Conservation (phyloP, 2,113 vertebrate genomes). For the Danio rerio region GRCz12tu NC_133197.1:20905501-20906000, state of each 20-base stretch:
- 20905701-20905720: constrained; percentile 27
- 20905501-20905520: too few species aligned
- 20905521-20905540: too few species aligned
- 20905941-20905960: not conserved
- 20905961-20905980: not conserved
- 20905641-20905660: constrained; percentile 33
- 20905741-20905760: constrained; percentile 42
- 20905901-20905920: constrained; percentile 6
- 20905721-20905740: constrained; percentile 2
- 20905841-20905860: constrained; percentile 43
- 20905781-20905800: constrained; percentile 50
- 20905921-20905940: constrained; percentile 7
- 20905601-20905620: constrained; percentile 26
- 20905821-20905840: constrained; percentile 42
- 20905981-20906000: not conserved
- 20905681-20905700: constrained; percentile 36
- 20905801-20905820: constrained; percentile 51
- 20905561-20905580: not conserved
- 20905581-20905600: not conserved
- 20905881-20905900: constrained; percentile 8
- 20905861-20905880: constrained; percentile 25
- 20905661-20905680: constrained; percentile 25
- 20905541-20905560: not conserved
- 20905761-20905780: constrained; percentile 54
- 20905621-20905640: constrained; percentile 22